phyloP scores from a whole-genome alignment of 2,888 invertebrate genomes.

The Melinopterus prodromus region DNA sequence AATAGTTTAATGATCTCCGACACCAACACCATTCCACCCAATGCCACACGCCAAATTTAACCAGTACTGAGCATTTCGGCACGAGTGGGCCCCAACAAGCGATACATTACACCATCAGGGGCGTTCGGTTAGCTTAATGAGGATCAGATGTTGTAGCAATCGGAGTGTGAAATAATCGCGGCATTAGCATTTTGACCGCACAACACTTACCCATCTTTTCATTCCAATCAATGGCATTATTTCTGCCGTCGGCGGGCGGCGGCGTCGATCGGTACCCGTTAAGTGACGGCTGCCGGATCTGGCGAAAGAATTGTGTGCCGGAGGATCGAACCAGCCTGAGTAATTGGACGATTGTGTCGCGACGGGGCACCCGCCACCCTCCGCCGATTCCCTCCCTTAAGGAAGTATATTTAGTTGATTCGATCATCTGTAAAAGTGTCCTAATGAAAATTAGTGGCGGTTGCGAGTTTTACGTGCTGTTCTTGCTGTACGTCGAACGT shows the following conservation, averaged over 20 bases:
- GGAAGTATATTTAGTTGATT: slow-evolving; percentile 46
- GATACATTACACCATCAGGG: background rate
- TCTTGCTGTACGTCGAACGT: slow-evolving; percentile 13
- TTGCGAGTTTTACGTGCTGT: slow-evolving; percentile 32
- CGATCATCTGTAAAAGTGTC: slow-evolving; percentile 46
- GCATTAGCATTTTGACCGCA: slow-evolving; percentile 34
- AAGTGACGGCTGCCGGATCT: background rate
- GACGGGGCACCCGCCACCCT: slow-evolving; percentile 41
- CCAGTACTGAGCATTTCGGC: background rate
- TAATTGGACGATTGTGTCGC: slow-evolving; percentile 20
- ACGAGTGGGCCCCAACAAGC: background rate
- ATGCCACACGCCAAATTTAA: background rate
- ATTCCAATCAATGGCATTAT: slow-evolving; percentile 35
- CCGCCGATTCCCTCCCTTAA: slow-evolving; percentile 42
- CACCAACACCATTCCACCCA: background rate
- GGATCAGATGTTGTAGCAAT: background rate
- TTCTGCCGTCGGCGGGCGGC: slow-evolving; percentile 17
- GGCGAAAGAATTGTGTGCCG: slow-evolving; percentile 15
- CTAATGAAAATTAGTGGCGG: slow-evolving; percentile 47
- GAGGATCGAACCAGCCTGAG: background rate
- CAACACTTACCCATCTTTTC: slow-evolving; percentile 32
- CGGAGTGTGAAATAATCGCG: slow-evolving; percentile 28
- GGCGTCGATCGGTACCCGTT: background rate
- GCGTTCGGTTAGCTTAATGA: background rate
- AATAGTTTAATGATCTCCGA: background rate